Base-by-base conservation (phyloP, 37 sponge, comb jelly and placozoan species). In the Tethya wilhelma region DNA sequence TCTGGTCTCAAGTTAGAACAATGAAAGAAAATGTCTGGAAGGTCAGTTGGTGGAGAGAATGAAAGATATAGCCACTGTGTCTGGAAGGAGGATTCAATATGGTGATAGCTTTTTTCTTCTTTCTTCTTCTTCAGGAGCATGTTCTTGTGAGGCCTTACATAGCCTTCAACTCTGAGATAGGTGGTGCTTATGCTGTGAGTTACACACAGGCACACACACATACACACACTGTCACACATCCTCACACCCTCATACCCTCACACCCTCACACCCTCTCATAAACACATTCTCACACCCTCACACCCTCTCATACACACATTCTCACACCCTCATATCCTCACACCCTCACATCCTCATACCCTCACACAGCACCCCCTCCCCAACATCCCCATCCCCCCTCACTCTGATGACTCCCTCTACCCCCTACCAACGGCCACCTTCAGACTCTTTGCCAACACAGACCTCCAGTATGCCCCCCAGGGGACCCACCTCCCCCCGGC, bases 21-120 rank as follows among this genome's bases (percentile, higher is more conserved):
- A 91, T 97, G 95, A 86, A 74, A 33, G 83, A 83, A 30, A 80
- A 80, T 23, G 93, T 75, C 6, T 97, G 98, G 98, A 93, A 91
- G 90, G 97, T 93, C 14, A 79, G 68, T 2, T 30, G 38, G 5
- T 42, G 45, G 9, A 41, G 25, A n/a, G 26, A n/a, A 58, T n/a
- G 14, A n/a, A 14, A 2, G 59, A 58, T n/a, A 58, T 28, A 58
- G 23, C 28, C 59, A 4, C 34, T 25, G 75, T 23, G 6, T n/a
- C 17, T 71, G 45, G 26, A 43, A 43, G 6, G 14, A 25, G 2
- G 20, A 30, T 29, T 25, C 25, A 4, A 20, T 38, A 44, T 69
- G 44, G 39, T 37, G 70, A 20, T 20, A 3, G 70, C 29, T 33
- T 79, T 32, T 46, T 19, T 79, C 26, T 59, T 25, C 11, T 46